These are phyloP conservation scores for Hylaea fasciaria DNA, from an alignment of 2,888 invertebrate species.

Conservation along the genomic window DNA sequence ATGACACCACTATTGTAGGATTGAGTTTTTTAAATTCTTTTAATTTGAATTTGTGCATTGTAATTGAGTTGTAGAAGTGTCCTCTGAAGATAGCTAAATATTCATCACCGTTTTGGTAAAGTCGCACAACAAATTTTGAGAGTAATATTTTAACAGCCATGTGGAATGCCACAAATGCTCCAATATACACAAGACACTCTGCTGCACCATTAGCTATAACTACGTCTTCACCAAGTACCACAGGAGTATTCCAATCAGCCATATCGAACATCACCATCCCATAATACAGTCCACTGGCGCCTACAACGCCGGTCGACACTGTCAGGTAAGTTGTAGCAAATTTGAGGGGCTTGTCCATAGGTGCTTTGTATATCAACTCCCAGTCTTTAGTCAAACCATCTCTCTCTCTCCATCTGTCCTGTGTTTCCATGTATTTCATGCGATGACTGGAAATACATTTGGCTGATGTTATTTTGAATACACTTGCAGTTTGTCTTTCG, in stretches of 20 bases:
- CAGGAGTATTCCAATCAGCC: slow-evolving; percentile 61
- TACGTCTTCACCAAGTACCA: slow-evolving; percentile 64
- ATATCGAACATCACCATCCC: slow-evolving; percentile 61
- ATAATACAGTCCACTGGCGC: slow-evolving; percentile 61
- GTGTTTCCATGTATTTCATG: slow-evolving; percentile 65
- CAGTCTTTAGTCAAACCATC: slow-evolving; percentile 68
- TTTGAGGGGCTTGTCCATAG: slow-evolving; percentile 69
- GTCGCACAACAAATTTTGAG: slow-evolving; percentile 71
- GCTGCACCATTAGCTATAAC: slow-evolving; percentile 70
- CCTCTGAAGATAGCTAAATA: slow-evolving; percentile 74
- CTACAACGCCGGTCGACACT: slow-evolving; percentile 59
- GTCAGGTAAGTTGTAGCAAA: slow-evolving; percentile 65
- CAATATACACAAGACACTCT: slow-evolving; percentile 69
- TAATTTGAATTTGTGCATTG: slow-evolving; percentile 68
- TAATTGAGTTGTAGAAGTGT: slow-evolving; percentile 61
- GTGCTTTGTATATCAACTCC: slow-evolving; percentile 77
- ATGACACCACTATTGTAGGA: slow-evolving; percentile 65
- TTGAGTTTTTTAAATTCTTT: slow-evolving; percentile 70
- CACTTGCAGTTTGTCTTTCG: slow-evolving; percentile 46
- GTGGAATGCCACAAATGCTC: slow-evolving; percentile 68
- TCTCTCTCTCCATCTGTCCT: slow-evolving; percentile 66
- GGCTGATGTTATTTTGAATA: slow-evolving; percentile 48
- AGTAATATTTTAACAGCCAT: slow-evolving; percentile 66
- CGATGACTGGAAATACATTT: slow-evolving; percentile 63
- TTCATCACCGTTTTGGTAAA: slow-evolving; percentile 76